Evolutionary conservation across 2,888 invertebrate genomes (phyloP).

Genomic region (Congeria kusceri): DNA sequence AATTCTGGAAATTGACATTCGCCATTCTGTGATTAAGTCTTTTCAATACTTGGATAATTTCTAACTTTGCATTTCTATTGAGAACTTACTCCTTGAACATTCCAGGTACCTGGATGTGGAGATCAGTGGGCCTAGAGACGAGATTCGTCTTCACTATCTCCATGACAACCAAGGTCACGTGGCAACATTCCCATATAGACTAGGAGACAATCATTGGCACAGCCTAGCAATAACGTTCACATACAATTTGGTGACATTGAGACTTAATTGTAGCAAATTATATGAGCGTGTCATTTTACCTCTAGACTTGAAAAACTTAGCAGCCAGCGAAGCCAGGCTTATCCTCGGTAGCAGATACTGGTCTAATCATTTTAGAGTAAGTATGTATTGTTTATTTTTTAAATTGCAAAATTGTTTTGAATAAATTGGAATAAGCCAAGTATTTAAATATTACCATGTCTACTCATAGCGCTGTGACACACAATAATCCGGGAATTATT

Average conservation of each 20-base stretch:
- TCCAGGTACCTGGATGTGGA: conserved; percentile 95
- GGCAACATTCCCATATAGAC: conserved; percentile 94
- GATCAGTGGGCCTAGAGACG: conserved; percentile 94
- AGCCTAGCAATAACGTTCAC: conserved; percentile 93
- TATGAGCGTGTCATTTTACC: conserved; percentile 91
- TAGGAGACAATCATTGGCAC: conserved; percentile 96
- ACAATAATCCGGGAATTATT: too few relatives aligned
- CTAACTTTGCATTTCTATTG: too few relatives aligned
- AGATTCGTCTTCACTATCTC: conserved; percentile 86
- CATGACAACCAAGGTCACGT: conserved; percentile 86
- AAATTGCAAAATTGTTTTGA: too few relatives aligned
- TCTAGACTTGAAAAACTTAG: conserved; percentile 89
- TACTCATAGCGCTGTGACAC: too few relatives aligned
- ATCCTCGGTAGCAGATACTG: conserved; percentile 95
- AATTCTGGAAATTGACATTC: too few relatives aligned
- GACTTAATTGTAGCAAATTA: conserved; percentile 94
- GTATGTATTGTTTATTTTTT: conserved; percentile 63
- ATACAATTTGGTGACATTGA: conserved; percentile 91
- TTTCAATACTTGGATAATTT: too few relatives aligned
- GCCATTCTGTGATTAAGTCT: too few relatives aligned
- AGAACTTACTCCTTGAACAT: conserved; percentile 28
- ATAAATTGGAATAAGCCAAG: too few relatives aligned
- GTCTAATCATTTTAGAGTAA: conserved; percentile 95
- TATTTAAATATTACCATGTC: too few relatives aligned
- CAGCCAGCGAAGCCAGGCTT: conserved; percentile 85